Base-by-base conservation (phyloP, 2,113 vertebrate species). In the Enhydra lutris region DNA sequence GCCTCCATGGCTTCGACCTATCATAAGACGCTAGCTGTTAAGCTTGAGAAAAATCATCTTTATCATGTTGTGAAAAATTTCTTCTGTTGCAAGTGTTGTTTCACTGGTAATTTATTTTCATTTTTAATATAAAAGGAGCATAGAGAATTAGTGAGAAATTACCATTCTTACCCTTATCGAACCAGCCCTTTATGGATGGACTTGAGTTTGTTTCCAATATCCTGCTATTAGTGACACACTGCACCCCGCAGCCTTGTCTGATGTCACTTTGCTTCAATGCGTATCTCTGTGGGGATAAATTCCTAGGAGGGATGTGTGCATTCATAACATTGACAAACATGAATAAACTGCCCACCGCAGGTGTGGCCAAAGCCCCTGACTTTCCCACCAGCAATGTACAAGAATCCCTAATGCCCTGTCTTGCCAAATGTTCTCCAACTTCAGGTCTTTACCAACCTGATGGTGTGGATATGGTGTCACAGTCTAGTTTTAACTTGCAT, bases 291-390 rank as follows among this genome's bases (percentile, higher is more conserved):
- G 52, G 73, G 24, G 26, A 21, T 39, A 3, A 80, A 34, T 39
- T 61, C 63, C 61, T 26, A 31, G 73, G n/a, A 21, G 20, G 34
- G 34, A 57, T 15, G 39, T 50, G 42, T 26, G 10, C 31, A 1
- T 34, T 79, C 12, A 0, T 50, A 18, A n/a, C 0, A 0, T 0
- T 80, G 73, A 39, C 57, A 45, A 11, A 65, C 34, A 7, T 39
- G 14, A 67, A 67, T 59, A 55, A 8, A 11, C 20, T 23, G 12
- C 45, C 24, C 42, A 31, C 55, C 50, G 12, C 29, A 5, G 12
- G 17, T 24, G 31, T 11, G 69, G 71, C 0, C 13, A 34, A 9
- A 50, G 69, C 71, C 61, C 76, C 23, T 24, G 34, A 39, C 18
- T 4, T 39, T 63, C 34, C 93, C 24, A 1, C 76, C 39, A 50